Evolutionary conservation across 1,140 invertebrate species (phyloP).

Genomic region (Thaumetopoea pityocampa): DNA sequence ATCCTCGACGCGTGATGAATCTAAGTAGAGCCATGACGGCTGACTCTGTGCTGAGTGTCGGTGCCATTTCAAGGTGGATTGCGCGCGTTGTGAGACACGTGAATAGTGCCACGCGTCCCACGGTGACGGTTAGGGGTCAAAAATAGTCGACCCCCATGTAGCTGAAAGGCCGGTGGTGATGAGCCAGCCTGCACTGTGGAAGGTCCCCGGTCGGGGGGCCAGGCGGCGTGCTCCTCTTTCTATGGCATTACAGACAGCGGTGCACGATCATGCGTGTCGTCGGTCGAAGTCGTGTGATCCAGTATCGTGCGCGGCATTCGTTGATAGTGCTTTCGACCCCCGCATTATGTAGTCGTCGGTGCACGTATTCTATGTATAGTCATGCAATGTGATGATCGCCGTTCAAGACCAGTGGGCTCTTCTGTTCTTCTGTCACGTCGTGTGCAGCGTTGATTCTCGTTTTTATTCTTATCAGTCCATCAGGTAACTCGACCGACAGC

Average conservation of each 20-base stretch:
- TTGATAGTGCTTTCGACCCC: conserved; percentile 12
- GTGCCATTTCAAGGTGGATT: conserved; percentile 40
- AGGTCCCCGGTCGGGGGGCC: conserved; percentile 13
- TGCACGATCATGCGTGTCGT: neutral
- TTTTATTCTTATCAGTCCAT: no score
- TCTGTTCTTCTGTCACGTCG: no score
- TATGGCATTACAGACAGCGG: neutral
- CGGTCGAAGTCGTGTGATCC: conserved; percentile 7
- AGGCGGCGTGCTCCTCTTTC: neutral
- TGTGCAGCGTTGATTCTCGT: no score
- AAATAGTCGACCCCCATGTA: conserved; percentile 37
- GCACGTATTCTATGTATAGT: no score
- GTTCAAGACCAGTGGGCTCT: no score
- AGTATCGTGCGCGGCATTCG: conserved; percentile 13
- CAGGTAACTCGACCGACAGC: no score
- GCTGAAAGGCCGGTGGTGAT: conserved; percentile 7
- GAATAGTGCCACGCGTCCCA: conserved; percentile 45
- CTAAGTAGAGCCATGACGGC: conserved; percentile 50
- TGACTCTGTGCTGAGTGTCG: conserved; percentile 40
- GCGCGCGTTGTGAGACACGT: conserved; percentile 41
- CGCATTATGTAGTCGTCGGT: no score
- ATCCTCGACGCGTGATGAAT: conserved; percentile 53
- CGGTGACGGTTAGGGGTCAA: conserved; percentile 24
- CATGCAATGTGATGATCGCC: no score
- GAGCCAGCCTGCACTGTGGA: conserved; percentile 2